phyloP scores from a whole-genome alignment of 2,113 vertebrate species.

The Hyperoodon ampullatus region DNA sequence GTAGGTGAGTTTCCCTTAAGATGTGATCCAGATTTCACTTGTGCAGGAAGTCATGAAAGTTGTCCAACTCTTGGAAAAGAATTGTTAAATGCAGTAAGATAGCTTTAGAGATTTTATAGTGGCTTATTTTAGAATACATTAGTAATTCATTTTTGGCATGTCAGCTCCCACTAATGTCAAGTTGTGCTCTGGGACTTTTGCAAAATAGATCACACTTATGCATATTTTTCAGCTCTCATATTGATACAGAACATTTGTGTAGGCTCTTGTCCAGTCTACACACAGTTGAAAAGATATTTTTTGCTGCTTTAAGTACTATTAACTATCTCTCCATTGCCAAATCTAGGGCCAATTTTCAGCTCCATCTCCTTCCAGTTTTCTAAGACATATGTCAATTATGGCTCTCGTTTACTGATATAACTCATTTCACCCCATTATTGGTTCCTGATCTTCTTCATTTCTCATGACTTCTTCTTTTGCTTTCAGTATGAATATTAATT shows the following conservation, averaged over 20 bases:
- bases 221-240: slow-evolving; percentile 46
- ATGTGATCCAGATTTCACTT: slow-evolving; percentile 57
- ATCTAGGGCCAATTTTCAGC: not conserved
- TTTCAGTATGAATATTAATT: not conserved
- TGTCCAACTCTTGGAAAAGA: slow-evolving; percentile 55
- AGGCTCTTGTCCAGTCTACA: slow-evolving; percentile 23
- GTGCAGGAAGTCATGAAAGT: slow-evolving; percentile 48
- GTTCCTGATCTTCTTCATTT: not conserved
- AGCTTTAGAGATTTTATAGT: slow-evolving; percentile 50
- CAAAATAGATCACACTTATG: slow-evolving; percentile 48
- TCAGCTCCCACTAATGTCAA: slow-evolving; percentile 62
- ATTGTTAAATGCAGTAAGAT: slow-evolving; percentile 55
- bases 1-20: slow-evolving; percentile 58
- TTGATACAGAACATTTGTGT: not conserved
- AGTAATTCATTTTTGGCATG: slow-evolving; percentile 70
- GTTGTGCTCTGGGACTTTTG: slow-evolving; percentile 59
- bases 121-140: slow-evolving; percentile 67
- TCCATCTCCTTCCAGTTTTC: slow-evolving; percentile 35
- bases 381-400: not conserved
- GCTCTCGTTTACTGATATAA: not conserved
- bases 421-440: not conserved
- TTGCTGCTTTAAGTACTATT: not conserved
- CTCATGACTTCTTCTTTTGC: not conserved
- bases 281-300: slow-evolving; percentile 14
- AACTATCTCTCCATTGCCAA: not conserved